Percentiles rank a stretch among this genome's conserved stretches.
Conservation (phyloP, 2,888 invertebrate genomes). For the Rhingia rostrata region DNA sequence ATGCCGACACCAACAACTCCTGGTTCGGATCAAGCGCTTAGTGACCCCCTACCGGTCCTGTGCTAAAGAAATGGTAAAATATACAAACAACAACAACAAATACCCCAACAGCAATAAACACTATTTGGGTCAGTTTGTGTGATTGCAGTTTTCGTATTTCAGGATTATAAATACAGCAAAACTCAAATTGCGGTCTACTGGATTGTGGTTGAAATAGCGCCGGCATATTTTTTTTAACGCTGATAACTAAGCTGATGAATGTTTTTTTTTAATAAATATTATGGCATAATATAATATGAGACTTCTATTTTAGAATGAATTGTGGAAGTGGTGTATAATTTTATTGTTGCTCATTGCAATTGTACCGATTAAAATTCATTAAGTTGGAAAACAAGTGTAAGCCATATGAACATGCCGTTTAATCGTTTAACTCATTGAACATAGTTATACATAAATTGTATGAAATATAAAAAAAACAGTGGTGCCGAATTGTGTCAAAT, state of each 20-base stretch:
- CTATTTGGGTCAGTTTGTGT: constrained; percentile 52
- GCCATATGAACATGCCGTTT: too few relatives aligned
- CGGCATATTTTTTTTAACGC: constrained; percentile 17
- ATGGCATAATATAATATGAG: background rate
- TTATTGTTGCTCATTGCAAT: too few relatives aligned
- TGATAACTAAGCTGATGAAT: constrained; percentile 23
- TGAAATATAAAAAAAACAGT: too few relatives aligned
- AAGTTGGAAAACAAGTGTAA: too few relatives aligned
- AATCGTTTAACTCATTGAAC: too few relatives aligned
- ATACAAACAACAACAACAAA: background rate
- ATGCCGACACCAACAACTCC: constrained; percentile 5
- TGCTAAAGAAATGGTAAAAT: constrained; percentile 1
- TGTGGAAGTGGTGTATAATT: too few relatives aligned
- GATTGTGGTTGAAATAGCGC: constrained; percentile 59
- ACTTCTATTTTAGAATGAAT: too few relatives aligned
- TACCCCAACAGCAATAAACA: constrained; percentile 58
- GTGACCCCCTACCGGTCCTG: background rate
- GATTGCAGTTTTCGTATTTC: constrained; percentile 52
- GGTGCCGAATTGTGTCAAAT: too few relatives aligned
- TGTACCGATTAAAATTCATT: too few relatives aligned
- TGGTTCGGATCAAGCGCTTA: constrained; percentile 4
- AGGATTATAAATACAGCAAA: constrained; percentile 60
- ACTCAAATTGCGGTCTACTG: constrained; percentile 64
- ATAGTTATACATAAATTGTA: too few relatives aligned
- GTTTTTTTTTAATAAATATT: background rate